A percentile compares a stretch with the other conserved stretches of the same genome.
phyloP scores from a whole-genome alignment of 2,888 invertebrate species.

The Urechis unicinctus region DNA sequence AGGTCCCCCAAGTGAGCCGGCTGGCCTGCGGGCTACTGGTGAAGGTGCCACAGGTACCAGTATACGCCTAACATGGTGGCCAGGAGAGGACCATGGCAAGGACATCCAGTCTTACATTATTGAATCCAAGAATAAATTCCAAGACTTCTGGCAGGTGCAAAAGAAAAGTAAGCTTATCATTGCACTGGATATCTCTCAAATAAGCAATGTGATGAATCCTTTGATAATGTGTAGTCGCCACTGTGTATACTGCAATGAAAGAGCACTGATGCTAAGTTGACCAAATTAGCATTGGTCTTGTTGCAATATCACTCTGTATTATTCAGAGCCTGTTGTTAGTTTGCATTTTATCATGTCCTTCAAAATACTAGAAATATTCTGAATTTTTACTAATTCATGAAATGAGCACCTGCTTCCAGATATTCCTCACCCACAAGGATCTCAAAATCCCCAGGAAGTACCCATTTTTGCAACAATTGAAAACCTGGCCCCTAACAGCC shows the following conservation, averaged over 20 bases:
- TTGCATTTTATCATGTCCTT: no score
- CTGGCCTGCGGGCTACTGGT: conserved; percentile 25
- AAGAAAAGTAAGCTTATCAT: no score
- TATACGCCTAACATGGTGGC: conserved; percentile 29
- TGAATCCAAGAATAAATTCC: conserved; percentile 24
- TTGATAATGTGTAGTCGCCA: no score
- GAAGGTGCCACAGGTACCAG: conserved; percentile 14
- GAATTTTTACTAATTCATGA: no score
- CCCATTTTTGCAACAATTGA: conserved; percentile 18
- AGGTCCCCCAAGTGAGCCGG: conserved; percentile 36
- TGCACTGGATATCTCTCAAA: neutral
- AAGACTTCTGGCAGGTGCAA: conserved; percentile 24
- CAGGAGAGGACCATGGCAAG: conserved; percentile 25
- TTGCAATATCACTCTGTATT: no score
- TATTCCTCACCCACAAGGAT: neutral
- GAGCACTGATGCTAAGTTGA: no score
- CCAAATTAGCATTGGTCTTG: no score
- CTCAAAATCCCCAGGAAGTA: no score
- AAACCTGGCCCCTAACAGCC: conserved; percentile 73
- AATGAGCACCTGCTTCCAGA: no score
- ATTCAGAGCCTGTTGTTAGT: no score
- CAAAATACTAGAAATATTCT: no score
- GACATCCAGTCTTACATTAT: conserved; percentile 29
- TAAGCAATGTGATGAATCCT: neutral
- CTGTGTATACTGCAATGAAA: no score